These are phyloP conservation scores for Pachliopta kotzebuea DNA, from an alignment of 2,888 invertebrate species.

Conservation along the genomic window DNA sequence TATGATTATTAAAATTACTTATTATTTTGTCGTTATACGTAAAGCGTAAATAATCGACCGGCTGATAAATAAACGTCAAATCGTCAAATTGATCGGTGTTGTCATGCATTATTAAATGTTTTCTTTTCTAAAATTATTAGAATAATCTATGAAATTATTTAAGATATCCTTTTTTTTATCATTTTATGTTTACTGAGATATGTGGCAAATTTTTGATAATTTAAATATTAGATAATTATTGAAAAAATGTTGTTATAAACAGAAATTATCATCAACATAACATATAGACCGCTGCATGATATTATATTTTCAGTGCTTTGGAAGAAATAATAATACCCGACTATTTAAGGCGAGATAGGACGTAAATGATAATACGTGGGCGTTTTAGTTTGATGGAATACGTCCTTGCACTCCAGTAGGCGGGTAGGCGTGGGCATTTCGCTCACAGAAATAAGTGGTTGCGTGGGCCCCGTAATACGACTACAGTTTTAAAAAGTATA, in stretches of 20 bases:
- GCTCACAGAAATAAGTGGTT: neutral
- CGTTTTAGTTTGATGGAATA: neutral
- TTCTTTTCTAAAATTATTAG: neutral
- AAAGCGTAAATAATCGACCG: conserved; percentile 65
- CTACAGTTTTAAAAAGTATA: neutral
- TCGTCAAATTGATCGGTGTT: conserved; percentile 33
- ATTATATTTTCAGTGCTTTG: too few relatives aligned
- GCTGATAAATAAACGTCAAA: conserved; percentile 40
- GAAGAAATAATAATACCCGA: neutral
- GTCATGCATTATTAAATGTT: conserved; percentile 2
- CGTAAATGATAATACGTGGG: neutral
- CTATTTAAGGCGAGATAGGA: neutral
- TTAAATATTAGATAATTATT: neutral
- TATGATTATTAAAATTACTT: neutral
- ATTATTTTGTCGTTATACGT: conserved; percentile 40
- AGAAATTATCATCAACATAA: neutral
- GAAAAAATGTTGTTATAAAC: neutral
- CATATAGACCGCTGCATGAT: neutral
- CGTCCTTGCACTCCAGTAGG: neutral
- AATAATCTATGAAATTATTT: too few relatives aligned
- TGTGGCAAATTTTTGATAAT: neutral
- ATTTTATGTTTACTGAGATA: too few relatives aligned
- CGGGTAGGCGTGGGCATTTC: neutral
- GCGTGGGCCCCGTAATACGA: neutral
- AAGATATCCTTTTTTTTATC: too few relatives aligned